Percentiles rank a stretch among this genome's conserved stretches.
Conservation (phyloP, 2,797 vertebrate genomes). For the Melanogrammus aeglefinus region DNA sequence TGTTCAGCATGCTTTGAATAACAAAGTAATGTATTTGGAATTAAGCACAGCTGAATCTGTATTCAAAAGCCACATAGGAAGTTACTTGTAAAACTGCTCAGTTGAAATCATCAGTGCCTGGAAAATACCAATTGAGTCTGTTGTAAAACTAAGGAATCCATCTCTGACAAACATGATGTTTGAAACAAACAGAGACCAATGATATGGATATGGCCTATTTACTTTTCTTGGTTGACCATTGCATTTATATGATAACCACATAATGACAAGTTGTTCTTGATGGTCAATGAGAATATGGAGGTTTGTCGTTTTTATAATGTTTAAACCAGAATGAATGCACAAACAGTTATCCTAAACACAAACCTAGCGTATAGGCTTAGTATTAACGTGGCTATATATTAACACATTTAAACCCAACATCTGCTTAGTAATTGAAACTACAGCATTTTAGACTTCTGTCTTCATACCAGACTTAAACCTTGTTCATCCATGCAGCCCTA, state of each 20-base stretch:
- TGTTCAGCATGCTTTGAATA: not conserved
- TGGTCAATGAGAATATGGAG: not conserved
- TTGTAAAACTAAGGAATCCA: not conserved
- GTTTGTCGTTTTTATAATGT: not conserved
- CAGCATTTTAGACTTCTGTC: not conserved
- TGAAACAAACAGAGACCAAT: not conserved
- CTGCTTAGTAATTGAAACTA: not conserved
- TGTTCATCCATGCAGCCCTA: not conserved
- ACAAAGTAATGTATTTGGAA: not conserved
- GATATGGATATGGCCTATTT: not conserved
- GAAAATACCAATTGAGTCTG: not conserved
- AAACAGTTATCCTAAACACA: not conserved
- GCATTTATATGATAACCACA: not conserved
- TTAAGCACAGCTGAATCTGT: not conserved
- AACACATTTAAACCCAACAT: not conserved
- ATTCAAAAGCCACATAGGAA: conserved; percentile 5
- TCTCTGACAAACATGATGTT: not conserved
- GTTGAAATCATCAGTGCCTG: conserved; percentile 18
- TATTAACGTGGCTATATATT: not conserved
- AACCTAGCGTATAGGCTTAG: not conserved
- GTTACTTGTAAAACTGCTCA: conserved; percentile 21
- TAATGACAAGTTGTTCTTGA: not conserved
- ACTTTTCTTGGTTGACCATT: not conserved
- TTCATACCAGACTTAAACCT: too few relatives aligned
- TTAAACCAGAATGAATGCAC: not conserved